Base-by-base conservation (phyloP, 2,797 vertebrate genomes). In the Myotis findleyi region DNA sequence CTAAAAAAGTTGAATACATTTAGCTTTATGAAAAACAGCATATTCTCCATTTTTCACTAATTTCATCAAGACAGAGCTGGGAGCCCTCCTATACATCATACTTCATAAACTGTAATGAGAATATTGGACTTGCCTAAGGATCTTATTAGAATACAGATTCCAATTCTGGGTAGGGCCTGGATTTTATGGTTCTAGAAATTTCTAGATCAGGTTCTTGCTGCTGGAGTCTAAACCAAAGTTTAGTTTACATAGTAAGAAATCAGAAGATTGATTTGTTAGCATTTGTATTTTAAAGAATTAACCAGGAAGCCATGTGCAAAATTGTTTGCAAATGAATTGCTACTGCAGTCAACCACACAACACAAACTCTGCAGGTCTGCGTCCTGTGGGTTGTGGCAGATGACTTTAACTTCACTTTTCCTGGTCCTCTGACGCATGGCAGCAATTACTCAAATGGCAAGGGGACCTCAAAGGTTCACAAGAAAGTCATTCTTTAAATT, bases 391-490 rank as follows among this genome's bases (percentile, higher is more conserved):
- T 49, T 71, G 38, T 4, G 18, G 55, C 38, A 30, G 57, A 83
- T 18, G 7, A 38, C 33, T 62, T 55, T 30, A 25, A 10, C 23
- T 69, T 73, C 18, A 57, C 57, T 64, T 81, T n/a, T 86, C n/a
- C 82, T 36, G 49, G 12, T 53, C 27, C 20, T 47, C 76, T 87
- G 87, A 93, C 30, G 82, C 73, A 21, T 23, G 44, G 47, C 33
- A 90, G 81, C 62, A 86, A 75, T 88, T 49, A 79, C 57, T 94
- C 49, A 69, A 20, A 59, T 53, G 76, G 82, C 36, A 92, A 82
- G 55, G 89, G n/a, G 21, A 62, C 71, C 51, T 72, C 91, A 64
- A 59, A 85, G 76, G 72, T 27, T 51, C 84, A 59, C 59, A 47
- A 53, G 75, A 59, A 41, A 89, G 25, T 18, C 69, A 33, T 69